Evolutionary conservation across 2,888 invertebrate genomes (phyloP).

Genomic region (Dimorphilus gyrociliatus): DNA sequence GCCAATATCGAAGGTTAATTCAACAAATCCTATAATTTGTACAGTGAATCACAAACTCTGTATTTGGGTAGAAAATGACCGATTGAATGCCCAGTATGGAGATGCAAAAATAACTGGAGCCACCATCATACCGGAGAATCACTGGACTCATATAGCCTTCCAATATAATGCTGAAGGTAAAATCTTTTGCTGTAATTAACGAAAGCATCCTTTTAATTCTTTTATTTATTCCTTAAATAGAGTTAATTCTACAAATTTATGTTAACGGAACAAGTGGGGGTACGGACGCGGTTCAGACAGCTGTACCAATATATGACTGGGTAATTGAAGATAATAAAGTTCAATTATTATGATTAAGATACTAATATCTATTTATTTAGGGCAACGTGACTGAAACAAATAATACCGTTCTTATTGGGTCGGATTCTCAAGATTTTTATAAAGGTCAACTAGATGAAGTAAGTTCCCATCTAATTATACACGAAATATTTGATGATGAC

Average conservation of each 20-base stretch:
- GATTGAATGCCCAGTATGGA: slow-evolving; percentile 10
- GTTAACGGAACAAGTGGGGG: slow-evolving; percentile 5
- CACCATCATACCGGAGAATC: slow-evolving; percentile 10
- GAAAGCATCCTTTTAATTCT: too few relatives aligned
- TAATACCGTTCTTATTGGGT: too few relatives aligned
- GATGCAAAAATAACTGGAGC: slow-evolving; percentile 9
- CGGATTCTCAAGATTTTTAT: slow-evolving; percentile 9
- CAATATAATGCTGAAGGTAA: slow-evolving; percentile 9
- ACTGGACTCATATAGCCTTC: slow-evolving; percentile 14
- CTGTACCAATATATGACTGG: slow-evolving; percentile 3
- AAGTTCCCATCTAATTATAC: too few relatives aligned
- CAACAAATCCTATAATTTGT: slow-evolving; percentile 14
- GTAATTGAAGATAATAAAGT: slow-evolving; percentile 5
- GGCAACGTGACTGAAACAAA: too few relatives aligned
- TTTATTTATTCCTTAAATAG: slow-evolving; percentile 1
- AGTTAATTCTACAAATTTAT: slow-evolving; percentile 4
- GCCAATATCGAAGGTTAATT: slow-evolving; percentile 9
- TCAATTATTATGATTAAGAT: too few relatives aligned
- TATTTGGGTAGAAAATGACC: slow-evolving; percentile 12
- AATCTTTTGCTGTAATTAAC: too few relatives aligned
- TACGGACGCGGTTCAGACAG: slow-evolving; percentile 1
- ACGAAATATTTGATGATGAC: slow-evolving; percentile 8
- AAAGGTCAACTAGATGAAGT: slow-evolving; percentile 15
- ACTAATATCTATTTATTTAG: too few relatives aligned
- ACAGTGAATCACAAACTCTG: slow-evolving; percentile 12